Percentiles rank a stretch among this genome's conserved stretches.
phyloP scores from a whole-genome alignment of 2,797 vertebrate genomes.

The Tiaroga cobitis region DNA sequence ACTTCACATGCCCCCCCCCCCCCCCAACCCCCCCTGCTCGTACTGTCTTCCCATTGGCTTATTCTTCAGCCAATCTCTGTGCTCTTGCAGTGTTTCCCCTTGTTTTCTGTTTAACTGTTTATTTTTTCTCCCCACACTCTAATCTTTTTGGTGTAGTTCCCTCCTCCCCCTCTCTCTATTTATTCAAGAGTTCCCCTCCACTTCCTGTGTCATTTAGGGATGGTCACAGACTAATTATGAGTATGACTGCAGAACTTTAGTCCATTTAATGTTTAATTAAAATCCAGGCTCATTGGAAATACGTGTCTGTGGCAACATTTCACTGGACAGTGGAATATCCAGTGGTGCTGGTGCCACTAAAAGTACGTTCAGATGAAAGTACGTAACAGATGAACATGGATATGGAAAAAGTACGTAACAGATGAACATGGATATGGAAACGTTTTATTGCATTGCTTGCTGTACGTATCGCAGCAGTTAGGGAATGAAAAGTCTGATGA shows the following conservation, averaged over 20 bases:
- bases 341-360: not conserved
- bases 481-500: not conserved
- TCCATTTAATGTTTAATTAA: slow-evolving; percentile 11
- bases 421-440: not conserved
- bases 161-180: slow-evolving; percentile 49
- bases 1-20: slow-evolving; percentile 59
- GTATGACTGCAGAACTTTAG: slow-evolving; percentile 30
- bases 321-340: not conserved
- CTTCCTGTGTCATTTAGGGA: slow-evolving; percentile 51
- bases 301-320: not conserved
- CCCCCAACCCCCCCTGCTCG: slow-evolving; percentile 62
- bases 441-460: not conserved
- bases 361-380: not conserved
- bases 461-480: not conserved
- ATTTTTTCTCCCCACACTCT: slow-evolving; percentile 68
- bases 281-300: not conserved
- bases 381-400: not conserved
- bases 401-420: not conserved
- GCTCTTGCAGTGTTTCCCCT: slow-evolving; percentile 71
- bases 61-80: slow-evolving; percentile 73
- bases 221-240: slow-evolving; percentile 26
- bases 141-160: slow-evolving; percentile 68
- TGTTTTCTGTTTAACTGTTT: slow-evolving; percentile 62
- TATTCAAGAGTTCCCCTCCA: slow-evolving; percentile 37
- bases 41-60: slow-evolving; percentile 71